Base-by-base conservation (phyloP, 2,888 invertebrate genomes). In the Hipparchia sbordonii region DNA sequence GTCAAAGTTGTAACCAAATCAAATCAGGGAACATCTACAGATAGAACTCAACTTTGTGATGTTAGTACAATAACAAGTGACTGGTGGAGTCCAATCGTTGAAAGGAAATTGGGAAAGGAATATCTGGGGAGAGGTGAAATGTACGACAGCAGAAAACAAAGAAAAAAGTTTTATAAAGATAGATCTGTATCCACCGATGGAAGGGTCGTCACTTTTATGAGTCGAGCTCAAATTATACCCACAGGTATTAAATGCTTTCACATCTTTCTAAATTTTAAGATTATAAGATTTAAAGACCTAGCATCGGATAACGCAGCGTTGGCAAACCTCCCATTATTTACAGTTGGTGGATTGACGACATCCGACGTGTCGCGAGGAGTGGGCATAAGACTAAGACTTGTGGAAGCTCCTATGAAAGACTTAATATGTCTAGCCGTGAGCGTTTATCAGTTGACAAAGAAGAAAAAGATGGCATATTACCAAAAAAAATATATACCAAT, bases 61-160 rank as follows among this genome's bases (percentile, higher is more conserved):
- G 84, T 82, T 0, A 87, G 87, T 56, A 90, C 89, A 0, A 60
- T 79, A 0, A 90, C 88, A 0, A 76, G 81, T 12, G 90, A 89
- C 72, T 91, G 90, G 90, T 91, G 90, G 89, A 89, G 87, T 76
- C 89, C 90, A 0, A 77, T 89, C 2, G 33, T 85, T 0, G 89
- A 91, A 52, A 87, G 78, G 74, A 89, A 83, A 77, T 72, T 77
- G 5, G 7, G n/a, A 10, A 77, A 75, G 4, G 70, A 78, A 9
- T 72, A 77, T 59, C 77, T 76, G 62, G 78, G 79, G 52, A 72
- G 73, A 74, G 72, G 46, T 3, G 46, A 74, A 71, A 61, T 48
- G 56, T 62, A 73, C 6, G 56, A 73, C 51, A 76, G 72, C 5
- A 74, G 46, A 54, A 70, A 73, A 45, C 78, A 66, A 5, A 67